Percentiles rank a stretch among this genome's conserved stretches.
These are phyloP conservation scores for Aegithalos caudatus DNA, from an alignment of 2,113 vertebrate species.

Conservation along the genomic window DNA sequence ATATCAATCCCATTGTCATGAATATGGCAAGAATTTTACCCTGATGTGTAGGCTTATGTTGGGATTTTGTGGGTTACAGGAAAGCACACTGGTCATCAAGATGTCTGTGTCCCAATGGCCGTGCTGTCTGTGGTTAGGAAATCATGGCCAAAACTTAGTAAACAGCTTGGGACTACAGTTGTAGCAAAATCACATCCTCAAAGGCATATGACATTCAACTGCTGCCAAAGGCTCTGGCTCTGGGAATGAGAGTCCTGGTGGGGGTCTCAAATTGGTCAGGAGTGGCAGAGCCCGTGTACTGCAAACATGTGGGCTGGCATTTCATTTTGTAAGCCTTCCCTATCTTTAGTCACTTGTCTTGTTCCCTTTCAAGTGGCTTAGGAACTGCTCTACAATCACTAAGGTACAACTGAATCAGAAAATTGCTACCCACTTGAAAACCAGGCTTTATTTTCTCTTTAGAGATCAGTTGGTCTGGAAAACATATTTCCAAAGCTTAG, in stretches of 20 bases:
- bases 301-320: neutral
- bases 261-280: neutral
- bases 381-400: neutral
- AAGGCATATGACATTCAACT: neutral
- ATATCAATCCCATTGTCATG: neutral
- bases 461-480: neutral
- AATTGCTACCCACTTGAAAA: neutral
- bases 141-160: neutral
- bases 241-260: neutral
- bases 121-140: neutral
- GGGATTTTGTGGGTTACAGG: neutral
- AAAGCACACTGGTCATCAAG: neutral
- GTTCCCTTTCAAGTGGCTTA: neutral
- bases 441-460: neutral
- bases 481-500: neutral
- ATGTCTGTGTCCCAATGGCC: neutral
- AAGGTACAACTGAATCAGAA: neutral
- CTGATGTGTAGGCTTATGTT: neutral
- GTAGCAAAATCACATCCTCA: neutral
- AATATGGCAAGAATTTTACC: neutral
- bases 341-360: neutral
- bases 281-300: accelerated
- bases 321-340: neutral
- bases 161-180: neutral
- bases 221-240: neutral